Evolutionary conservation across 2,888 invertebrate species (phyloP), one percentile per base, ranked within the genome.

Genomic region (Epinotia ramella): DNA sequence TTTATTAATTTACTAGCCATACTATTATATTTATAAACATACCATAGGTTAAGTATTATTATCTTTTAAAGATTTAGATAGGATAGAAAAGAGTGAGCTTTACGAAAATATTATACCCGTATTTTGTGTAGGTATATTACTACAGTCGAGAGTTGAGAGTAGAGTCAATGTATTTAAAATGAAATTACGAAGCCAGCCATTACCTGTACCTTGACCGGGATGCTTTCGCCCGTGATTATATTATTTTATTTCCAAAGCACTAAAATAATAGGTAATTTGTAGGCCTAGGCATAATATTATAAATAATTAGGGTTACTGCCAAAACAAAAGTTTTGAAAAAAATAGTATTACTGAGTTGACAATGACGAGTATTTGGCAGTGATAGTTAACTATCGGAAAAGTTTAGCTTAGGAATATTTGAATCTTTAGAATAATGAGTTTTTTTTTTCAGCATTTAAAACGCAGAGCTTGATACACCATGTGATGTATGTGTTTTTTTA

Each of bases 11-110:
- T 92, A 91, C 91, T 93, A 94, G 94, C 91, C 91, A 93, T 93
- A 91, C 88, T 89, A 89, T 86, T 91, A 89, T 93, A 92, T 94
- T 93, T 94, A 94, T 94, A 90, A 91, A 94, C 93, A 94, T 94
- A 94, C 94, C 94, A 94, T 94, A 94, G 93, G 90, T 81, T 94
- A 93, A 93, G 93, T 89, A 89, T 91, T 90, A 88, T 91, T 92
- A 92, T 92, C 92, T 93, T 93, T 88, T 86, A 90, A 93, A 92
- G 92, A 93, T 91, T 86, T 93, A 91, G 90, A 86, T 92, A 92
- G 90, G 88, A 86, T 92, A 92, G 88, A 87, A 92, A 91, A 86
- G 93, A 93, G 94, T 93, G 93, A 94, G 93, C 93, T 93, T 93
- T 93, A 92, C 88, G 86, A 88, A 87, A 88, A 89, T 88, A 89